A percentile compares a stretch with the other conserved stretches of the same genome.
Evolutionary conservation across 1,140 invertebrate genomes (phyloP).

Genomic region (Macrobrachium nipponense): DNA sequence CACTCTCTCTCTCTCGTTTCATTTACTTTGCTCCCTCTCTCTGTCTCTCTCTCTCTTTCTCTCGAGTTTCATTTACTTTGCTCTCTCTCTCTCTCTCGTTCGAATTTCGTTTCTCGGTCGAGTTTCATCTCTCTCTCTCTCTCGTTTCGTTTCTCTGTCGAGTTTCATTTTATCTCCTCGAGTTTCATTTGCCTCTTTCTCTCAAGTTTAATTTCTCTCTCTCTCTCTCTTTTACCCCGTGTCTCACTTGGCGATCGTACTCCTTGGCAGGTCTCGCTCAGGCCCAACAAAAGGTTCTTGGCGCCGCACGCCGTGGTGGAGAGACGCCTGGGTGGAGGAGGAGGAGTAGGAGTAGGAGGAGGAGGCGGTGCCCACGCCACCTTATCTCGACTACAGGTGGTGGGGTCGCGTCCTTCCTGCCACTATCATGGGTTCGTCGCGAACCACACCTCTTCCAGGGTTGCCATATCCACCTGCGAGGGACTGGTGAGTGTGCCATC

Average conservation of each 20-base stretch:
- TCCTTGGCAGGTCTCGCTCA: conserved; percentile 64
- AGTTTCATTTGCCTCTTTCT: neutral
- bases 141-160: neutral
- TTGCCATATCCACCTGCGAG: conserved; percentile 83
- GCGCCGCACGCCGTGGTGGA: conserved; percentile 74
- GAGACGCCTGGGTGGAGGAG: conserved; percentile 72
- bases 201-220: neutral
- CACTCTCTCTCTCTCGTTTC: no score
- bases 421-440: conserved; percentile 81
- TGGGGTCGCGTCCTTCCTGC: conserved; percentile 72
- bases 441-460: conserved; percentile 76
- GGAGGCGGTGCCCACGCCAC: conserved; percentile 65
- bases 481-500: conserved; percentile 76
- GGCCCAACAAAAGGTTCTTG: conserved; percentile 77
- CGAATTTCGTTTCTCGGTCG: neutral
- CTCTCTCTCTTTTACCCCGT: neutral
- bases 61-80: no score
- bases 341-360: conserved; percentile 67
- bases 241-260: neutral
- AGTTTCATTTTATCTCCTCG: neutral
- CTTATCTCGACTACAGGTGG: conserved; percentile 66
- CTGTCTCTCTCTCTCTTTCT: neutral
- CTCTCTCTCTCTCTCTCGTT: neutral
- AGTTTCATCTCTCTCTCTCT: neutral
- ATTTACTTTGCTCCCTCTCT: no score